A percentile compares a stretch with the other conserved stretches of the same genome.
phyloP scores from a whole-genome alignment of 1,140 invertebrate species.

The Thaumatotibia leucotreta region DNA sequence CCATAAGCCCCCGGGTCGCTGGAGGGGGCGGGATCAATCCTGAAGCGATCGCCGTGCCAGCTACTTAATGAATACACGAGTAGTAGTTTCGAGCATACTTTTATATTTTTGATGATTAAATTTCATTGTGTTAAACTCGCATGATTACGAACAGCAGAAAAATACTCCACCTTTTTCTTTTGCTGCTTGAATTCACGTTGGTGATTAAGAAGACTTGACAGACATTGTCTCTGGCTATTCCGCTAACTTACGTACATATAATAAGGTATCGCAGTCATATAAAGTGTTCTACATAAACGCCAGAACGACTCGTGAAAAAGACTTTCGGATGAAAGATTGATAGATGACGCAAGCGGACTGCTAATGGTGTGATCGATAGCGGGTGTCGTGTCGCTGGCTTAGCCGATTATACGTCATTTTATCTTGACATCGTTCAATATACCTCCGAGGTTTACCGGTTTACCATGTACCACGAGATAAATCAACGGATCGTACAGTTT shows the following conservation, averaged over 20 bases:
- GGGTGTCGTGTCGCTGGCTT: slow-evolving; percentile 55
- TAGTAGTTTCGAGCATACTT: no score
- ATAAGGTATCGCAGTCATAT: no score
- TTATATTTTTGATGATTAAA: no score
- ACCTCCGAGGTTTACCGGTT: slow-evolving; percentile 29
- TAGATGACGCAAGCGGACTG: slow-evolving; percentile 54
- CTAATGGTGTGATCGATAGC: slow-evolving; percentile 73
- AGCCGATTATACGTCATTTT: slow-evolving; percentile 57
- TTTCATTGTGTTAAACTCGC: no score
- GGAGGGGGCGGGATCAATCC: not conserved
- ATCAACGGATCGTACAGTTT: slow-evolving; percentile 36
- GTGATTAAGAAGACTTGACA: no score
- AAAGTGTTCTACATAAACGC: slow-evolving; percentile 23
- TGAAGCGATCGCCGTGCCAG: not conserved
- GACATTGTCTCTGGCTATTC: no score
- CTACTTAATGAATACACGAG: not conserved
- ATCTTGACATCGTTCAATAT: slow-evolving; percentile 46
- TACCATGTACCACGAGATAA: slow-evolving; percentile 37
- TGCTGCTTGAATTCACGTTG: no score
- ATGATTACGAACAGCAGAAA: no score
- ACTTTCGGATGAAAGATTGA: slow-evolving; percentile 62
- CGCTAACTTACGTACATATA: no score
- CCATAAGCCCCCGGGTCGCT: not conserved
- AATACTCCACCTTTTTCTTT: no score
- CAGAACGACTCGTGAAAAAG: slow-evolving; percentile 39